Conservation (phyloP, 2,797 vertebrate genomes). For the Tinamus major region DNA sequence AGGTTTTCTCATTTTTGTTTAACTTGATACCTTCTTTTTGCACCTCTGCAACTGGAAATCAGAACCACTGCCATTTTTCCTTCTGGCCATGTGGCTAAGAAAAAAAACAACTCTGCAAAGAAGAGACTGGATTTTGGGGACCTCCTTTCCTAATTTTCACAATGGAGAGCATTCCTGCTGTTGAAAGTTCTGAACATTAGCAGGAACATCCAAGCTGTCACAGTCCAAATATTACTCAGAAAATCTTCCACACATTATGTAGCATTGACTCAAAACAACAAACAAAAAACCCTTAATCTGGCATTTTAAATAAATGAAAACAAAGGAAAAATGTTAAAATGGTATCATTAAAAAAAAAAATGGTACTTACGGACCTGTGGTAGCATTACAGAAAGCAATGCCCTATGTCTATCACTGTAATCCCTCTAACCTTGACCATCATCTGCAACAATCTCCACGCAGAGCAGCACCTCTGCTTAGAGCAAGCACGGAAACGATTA, state of each 20-base stretch:
- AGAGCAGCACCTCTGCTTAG: neutral
- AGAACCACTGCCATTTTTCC: neutral
- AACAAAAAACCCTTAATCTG: neutral
- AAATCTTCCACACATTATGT: neutral
- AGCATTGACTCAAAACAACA: neutral
- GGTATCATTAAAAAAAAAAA: neutral
- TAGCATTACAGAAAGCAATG: neutral
- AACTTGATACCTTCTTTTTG: neutral
- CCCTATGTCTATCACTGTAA: neutral
- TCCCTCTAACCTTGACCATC: neutral
- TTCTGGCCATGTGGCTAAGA: neutral
- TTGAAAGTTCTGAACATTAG: neutral
- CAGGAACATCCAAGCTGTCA: neutral
- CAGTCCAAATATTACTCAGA: neutral
- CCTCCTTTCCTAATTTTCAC: neutral
- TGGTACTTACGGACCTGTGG: accelerated
- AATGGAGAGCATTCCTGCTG: neutral
- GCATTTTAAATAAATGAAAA: neutral
- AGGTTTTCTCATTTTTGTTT: neutral
- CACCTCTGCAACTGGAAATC: neutral
- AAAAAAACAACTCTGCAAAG: neutral
- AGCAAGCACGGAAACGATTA: neutral
- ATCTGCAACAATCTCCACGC: neutral
- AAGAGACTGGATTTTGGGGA: neutral
- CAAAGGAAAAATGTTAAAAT: neutral